Evolutionary conservation across 2,888 invertebrate species (phyloP).

Genomic region (Euclidia mi): DNA sequence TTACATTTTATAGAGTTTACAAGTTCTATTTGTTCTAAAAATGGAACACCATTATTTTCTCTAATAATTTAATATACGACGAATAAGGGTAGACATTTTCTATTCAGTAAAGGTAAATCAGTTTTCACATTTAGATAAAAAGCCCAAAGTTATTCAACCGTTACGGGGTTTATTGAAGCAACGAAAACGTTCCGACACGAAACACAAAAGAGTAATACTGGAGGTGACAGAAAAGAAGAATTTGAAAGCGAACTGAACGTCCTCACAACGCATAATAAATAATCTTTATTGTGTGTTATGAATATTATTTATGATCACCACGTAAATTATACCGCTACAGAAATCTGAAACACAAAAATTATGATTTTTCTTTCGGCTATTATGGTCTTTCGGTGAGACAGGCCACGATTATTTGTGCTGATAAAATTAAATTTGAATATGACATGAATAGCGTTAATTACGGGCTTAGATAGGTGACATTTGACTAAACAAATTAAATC

Average conservation of each 20-base stretch:
- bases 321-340: conserved; percentile 60
- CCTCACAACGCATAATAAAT: conserved; percentile 48
- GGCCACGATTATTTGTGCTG: conserved; percentile 54
- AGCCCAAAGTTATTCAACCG: conserved; percentile 5
- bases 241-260: conserved; percentile 56
- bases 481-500: no score
- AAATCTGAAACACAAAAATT: conserved; percentile 85
- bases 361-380: conserved; percentile 65
- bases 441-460: conserved; percentile 17
- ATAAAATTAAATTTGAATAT: conserved; percentile 5
- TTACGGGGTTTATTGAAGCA: conserved; percentile 13
- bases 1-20: no score
- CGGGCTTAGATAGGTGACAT: no score
- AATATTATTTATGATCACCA: conserved; percentile 53
- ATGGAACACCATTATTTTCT: no score
- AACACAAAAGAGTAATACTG: conserved; percentile 50
- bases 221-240: conserved; percentile 47
- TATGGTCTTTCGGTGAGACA: conserved; percentile 38
- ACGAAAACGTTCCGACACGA: conserved; percentile 70
- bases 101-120: no score
- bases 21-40: no score
- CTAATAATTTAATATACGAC: no score
- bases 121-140: not conserved
- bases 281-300: conserved; percentile 24
- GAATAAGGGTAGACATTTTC: no score